Percentiles rank a stretch among this genome's conserved stretches.
Evolutionary conservation across 2,113 vertebrate genomes (phyloP).

Genomic region (Gyps fulvus): DNA sequence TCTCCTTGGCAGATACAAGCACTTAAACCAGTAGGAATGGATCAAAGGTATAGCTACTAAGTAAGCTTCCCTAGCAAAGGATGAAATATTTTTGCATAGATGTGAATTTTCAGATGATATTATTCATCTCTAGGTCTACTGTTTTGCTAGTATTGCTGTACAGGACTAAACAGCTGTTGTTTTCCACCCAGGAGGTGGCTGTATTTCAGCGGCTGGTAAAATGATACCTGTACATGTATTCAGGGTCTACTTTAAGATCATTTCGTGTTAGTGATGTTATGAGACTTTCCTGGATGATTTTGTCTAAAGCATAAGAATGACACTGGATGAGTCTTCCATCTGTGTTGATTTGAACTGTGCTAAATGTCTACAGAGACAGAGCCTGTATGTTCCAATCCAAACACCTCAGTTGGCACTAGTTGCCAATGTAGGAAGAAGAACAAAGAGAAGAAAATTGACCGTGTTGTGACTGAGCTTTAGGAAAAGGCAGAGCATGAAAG

Average conservation of each 20-base stretch:
- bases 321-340: not conserved
- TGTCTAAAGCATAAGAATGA: not conserved
- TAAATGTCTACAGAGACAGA: not conserved
- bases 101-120: not conserved
- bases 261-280: not conserved
- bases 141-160: not conserved
- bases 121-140: not conserved
- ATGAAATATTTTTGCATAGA: not conserved
- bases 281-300: not conserved
- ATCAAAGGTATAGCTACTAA: not conserved
- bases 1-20: not conserved
- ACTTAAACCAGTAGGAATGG: not conserved
- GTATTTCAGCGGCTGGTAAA: not conserved
- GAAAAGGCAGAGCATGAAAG: not conserved
- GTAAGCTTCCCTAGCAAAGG: not conserved
- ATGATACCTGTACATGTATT: not conserved
- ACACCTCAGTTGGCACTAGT: not conserved
- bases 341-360: not conserved
- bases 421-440: not conserved
- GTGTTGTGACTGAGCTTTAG: not conserved
- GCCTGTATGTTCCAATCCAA: not conserved
- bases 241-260: not conserved
- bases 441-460: not conserved
- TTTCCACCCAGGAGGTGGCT: slow-evolving; percentile 1
- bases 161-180: slow-evolving; percentile 3